phyloP scores from a whole-genome alignment of 2,113 vertebrate species.

The Mobula birostris region DNA sequence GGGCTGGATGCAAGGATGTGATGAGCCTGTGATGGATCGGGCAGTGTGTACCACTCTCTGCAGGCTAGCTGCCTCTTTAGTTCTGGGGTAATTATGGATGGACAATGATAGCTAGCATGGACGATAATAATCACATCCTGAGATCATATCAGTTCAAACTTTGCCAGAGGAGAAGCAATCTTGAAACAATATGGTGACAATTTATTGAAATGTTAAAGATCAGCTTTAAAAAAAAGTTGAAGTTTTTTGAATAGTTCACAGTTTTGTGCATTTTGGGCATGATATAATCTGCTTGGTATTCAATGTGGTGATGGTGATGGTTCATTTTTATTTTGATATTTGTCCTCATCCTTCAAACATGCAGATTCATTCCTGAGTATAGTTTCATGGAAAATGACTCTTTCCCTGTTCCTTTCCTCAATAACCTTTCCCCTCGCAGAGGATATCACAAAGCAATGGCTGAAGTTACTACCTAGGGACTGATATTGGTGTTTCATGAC shows the following conservation, averaged over 20 bases:
- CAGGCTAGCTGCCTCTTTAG: too few relatives aligned
- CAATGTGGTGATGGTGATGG: background rate
- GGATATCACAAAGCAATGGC: background rate
- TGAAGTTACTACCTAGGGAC: background rate
- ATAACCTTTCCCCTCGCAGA: background rate
- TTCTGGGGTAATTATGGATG: too few relatives aligned
- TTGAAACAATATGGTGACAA: constrained; percentile 88
- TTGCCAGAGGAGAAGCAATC: constrained; percentile 78
- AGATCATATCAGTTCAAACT: constrained; percentile 74
- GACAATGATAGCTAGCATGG: too few relatives aligned
- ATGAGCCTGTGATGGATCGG: too few relatives aligned
- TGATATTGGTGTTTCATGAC: background rate
- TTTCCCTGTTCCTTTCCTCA: background rate
- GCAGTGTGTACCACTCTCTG: too few relatives aligned
- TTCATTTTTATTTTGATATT: constrained; percentile 4
- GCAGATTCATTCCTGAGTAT: background rate
- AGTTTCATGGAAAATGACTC: background rate
- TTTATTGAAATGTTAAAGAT: constrained; percentile 73
- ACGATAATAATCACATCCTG: too few relatives aligned
- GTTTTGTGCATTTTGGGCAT: background rate
- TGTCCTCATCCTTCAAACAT: background rate
- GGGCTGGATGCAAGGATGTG: too few relatives aligned
- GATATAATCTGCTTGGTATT: background rate
- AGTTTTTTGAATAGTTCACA: background rate
- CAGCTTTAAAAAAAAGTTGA: constrained; percentile 64